Conservation (phyloP, 2,888 invertebrate genomes). For the Lymantria monacha region DNA sequence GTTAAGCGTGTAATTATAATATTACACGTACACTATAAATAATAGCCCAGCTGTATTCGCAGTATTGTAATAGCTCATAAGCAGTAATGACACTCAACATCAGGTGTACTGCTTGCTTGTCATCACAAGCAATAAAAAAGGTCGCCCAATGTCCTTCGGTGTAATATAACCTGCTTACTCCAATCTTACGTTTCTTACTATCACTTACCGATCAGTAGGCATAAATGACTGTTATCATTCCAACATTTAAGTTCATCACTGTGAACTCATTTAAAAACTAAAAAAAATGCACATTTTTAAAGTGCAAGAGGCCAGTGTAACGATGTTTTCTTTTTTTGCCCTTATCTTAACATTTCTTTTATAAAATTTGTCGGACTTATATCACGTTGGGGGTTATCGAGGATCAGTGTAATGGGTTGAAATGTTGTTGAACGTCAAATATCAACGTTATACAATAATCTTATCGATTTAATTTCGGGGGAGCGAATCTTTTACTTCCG, state of each 20-base stretch:
- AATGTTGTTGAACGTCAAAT: slow-evolving; percentile 17
- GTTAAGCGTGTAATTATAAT: too few relatives aligned
- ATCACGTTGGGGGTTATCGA: slow-evolving; percentile 18
- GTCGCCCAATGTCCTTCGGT: too few relatives aligned
- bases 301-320: slow-evolving; percentile 1
- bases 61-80: too few relatives aligned
- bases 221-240: neutral
- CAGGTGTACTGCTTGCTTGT: too few relatives aligned
- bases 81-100: too few relatives aligned
- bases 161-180: too few relatives aligned
- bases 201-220: neutral
- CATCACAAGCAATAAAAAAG: too few relatives aligned
- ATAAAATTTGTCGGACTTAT: slow-evolving; percentile 12
- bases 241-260: neutral
- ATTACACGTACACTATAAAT: too few relatives aligned
- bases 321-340: slow-evolving; percentile 4
- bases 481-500: slow-evolving; percentile 36
- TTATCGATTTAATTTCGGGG: slow-evolving; percentile 40
- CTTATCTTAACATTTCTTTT: slow-evolving; percentile 5
- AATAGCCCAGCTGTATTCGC: too few relatives aligned
- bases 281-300: neutral
- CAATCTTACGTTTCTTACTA: too few relatives aligned
- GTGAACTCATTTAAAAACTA: neutral
- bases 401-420: slow-evolving; percentile 33
- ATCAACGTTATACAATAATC: slow-evolving; percentile 39